A percentile compares a stretch with the other conserved stretches of the same genome.
phyloP scores from a whole-genome alignment of 1,140 invertebrate genomes.

The Hylaeus volcanicus region DNA sequence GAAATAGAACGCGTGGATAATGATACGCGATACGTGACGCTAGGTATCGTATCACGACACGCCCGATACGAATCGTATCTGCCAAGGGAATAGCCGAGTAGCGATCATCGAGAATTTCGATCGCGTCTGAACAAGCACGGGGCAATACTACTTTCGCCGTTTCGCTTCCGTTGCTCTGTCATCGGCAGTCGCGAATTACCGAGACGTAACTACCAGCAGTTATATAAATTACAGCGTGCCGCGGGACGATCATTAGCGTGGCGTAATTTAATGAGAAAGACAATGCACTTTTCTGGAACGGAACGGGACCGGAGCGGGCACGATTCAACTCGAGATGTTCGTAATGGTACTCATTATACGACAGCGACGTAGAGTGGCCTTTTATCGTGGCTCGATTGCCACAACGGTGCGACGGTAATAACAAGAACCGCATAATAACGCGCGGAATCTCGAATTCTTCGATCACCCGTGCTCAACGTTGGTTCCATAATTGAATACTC shows the following conservation, averaged over 20 bases:
- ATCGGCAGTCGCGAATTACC: constrained; percentile 27
- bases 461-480: not conserved
- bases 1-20: constrained; percentile 27
- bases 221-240: constrained; percentile 35
- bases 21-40: constrained; percentile 15
- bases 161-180: not conserved
- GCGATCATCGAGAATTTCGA: constrained; percentile 22
- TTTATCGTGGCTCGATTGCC: constrained; percentile 28
- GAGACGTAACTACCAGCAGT: constrained; percentile 22
- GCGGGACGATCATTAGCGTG: constrained; percentile 25
- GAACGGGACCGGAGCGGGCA: not conserved
- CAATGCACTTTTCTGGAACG: constrained; percentile 22
- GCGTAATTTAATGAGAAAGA: constrained; percentile 41
- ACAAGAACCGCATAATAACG: constrained; percentile 28
- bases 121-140: constrained; percentile 7
- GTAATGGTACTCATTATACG: constrained; percentile 40
- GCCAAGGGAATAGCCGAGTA: not conserved
- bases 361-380: constrained; percentile 31
- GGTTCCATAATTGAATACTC: constrained; percentile 25
- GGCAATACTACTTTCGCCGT: constrained; percentile 28
- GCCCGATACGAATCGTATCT: not conserved
- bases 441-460: constrained; percentile 15
- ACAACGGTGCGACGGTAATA: constrained; percentile 36
- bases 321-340: constrained; percentile 19
- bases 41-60: constrained; percentile 4